Base-by-base conservation (phyloP, 2,888 invertebrate species). In the Tetrapedia diversipes region DNA sequence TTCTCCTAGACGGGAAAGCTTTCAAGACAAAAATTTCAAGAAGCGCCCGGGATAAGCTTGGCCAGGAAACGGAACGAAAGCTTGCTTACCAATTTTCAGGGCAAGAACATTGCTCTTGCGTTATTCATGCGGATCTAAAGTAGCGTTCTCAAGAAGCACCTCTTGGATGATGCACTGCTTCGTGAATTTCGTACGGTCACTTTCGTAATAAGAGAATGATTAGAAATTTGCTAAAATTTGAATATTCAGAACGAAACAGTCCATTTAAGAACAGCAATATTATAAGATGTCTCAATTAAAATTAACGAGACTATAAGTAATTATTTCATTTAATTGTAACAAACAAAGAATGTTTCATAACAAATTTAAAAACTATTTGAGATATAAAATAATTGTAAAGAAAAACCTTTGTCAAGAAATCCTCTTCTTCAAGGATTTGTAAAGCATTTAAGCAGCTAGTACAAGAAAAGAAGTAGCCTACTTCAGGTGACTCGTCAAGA, bases 101-200 rank as follows among this genome's bases (percentile, higher is more conserved):
- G 37, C 49, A 59, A 47, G 59, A 67, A 59, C 59, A 67, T 67
- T 59, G 59, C 67, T 67, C 32, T 37, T 70, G 69, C 49, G 64
- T 77, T 77, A 77, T 77, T 61, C 69, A 69, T 56, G 43, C 47
- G 37, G 29, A 37, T 16, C 14, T 34, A 51, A 49, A 63, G 63
- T 63, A 63, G 49, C 24, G 49, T 51, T 63, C 63, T 51, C 37
- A 63, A 51, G 63, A 19, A 27, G 11, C 29, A n/a, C 27, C n/a
- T 27, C 49, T n/a, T 10, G 37, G 27, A 49, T 51, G 19, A 49
- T n/a, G 43, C 14, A 24, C 41, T 24, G 54, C 22, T 51, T 54
- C 32, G 41, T 60, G 60, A 64, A 39, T n/a, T 59, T 74, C 43
- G 49, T 76, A 43, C 43, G 49, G 49, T 51, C 49, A 51, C 49